Percentiles rank a stretch among this genome's conserved stretches.
Evolutionary conservation across 2,888 invertebrate genomes (phyloP).

Genomic region (Archips crataeganus): DNA sequence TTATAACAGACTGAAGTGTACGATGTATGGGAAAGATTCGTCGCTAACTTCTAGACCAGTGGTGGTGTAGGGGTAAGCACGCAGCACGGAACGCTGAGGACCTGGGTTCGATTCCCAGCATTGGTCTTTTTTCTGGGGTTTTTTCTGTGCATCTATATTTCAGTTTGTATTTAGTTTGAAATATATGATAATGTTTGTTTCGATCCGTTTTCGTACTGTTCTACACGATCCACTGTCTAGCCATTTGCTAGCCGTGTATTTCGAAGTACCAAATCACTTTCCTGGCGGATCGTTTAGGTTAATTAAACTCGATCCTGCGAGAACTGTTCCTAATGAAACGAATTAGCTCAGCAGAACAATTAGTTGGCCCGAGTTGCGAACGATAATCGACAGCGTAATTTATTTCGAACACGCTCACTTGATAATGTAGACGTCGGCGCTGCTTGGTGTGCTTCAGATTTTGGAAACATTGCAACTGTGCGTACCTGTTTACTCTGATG

Average conservation of each 20-base stretch:
- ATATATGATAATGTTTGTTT: too few relatives aligned
- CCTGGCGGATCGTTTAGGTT: slow-evolving; percentile 20
- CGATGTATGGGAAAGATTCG: too few relatives aligned
- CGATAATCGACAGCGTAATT: slow-evolving; percentile 22
- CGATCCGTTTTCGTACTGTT: slow-evolving; percentile 2
- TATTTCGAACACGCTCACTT: slow-evolving; percentile 10
- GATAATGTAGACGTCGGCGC: slow-evolving; percentile 1
- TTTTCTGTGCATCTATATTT: too few relatives aligned
- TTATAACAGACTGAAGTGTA: too few relatives aligned
- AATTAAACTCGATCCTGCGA: slow-evolving; percentile 33
- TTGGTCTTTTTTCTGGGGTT: too few relatives aligned
- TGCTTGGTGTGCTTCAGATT: slow-evolving; percentile 4
- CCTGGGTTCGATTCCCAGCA: too few relatives aligned
- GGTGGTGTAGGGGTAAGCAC: too few relatives aligned
- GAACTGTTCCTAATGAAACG: slow-evolving; percentile 34
- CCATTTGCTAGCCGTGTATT: slow-evolving; percentile 6
- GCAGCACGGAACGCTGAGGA: too few relatives aligned
- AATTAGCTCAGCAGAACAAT: slow-evolving; percentile 29
- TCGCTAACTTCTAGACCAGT: too few relatives aligned
- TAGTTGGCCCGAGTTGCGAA: slow-evolving; percentile 6
- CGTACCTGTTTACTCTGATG: background rate
- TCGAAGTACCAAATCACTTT: slow-evolving; percentile 1
- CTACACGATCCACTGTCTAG: background rate
- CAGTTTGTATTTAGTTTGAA: too few relatives aligned
- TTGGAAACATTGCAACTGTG: background rate